phyloP scores from a whole-genome alignment of 2,888 invertebrate species.

The Orthosia gracilis region DNA sequence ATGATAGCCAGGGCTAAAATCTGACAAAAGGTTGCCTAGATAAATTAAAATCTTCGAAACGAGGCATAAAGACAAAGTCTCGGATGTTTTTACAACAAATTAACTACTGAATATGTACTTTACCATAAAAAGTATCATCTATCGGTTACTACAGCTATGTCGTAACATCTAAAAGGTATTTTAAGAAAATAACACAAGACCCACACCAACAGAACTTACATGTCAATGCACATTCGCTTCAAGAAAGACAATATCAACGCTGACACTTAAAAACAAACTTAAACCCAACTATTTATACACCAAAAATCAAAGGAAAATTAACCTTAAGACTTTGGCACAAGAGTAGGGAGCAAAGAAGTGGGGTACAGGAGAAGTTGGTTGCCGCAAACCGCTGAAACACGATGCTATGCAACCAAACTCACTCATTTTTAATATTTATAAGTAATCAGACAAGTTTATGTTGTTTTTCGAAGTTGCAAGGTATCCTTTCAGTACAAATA shows the following conservation, averaged over 20 bases:
- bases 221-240: conserved; percentile 80
- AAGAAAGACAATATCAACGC: conserved; percentile 75
- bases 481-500: conserved; percentile 34
- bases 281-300: not conserved
- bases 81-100: not conserved
- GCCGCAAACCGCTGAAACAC: conserved; percentile 81
- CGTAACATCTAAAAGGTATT: conserved; percentile 28
- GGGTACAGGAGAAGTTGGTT: conserved; percentile 45
- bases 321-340: not conserved
- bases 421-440: conserved; percentile 64
- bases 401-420: conserved; percentile 68
- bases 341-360: not conserved
- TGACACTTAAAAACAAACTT: conserved; percentile 69
- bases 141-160: not conserved
- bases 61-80: not conserved
- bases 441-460: conserved; percentile 60
- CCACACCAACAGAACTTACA: conserved; percentile 62
- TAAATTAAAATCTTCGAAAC: not conserved
- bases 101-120: not conserved
- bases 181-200: conserved; percentile 53
- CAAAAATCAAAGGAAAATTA: conserved; percentile 18
- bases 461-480: conserved; percentile 42
- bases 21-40: not conserved
- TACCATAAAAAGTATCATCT: not conserved
- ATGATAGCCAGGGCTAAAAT: not conserved